These are phyloP conservation scores for Linurgus olivaceus DNA, from an alignment of 2,797 vertebrate genomes.

Conservation along the genomic window DNA sequence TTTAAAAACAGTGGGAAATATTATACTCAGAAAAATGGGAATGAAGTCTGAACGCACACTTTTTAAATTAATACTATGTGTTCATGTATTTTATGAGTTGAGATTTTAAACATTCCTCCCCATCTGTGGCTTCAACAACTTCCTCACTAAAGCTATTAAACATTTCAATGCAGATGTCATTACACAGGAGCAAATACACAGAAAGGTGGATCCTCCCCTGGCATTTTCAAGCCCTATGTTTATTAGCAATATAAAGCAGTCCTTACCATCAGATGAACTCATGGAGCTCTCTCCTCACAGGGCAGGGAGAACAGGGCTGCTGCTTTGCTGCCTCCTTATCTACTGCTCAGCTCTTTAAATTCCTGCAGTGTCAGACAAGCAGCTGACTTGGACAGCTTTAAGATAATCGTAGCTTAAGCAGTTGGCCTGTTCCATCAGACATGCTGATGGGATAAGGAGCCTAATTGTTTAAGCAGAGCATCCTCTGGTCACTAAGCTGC, in stretches of 20 bases:
- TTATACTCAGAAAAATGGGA: background rate
- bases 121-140: background rate
- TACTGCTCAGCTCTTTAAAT: background rate
- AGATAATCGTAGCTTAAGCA: conserved; percentile 24
- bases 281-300: background rate
- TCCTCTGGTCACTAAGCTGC: background rate
- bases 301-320: background rate
- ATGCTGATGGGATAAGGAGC: conserved; percentile 47
- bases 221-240: background rate
- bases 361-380: background rate
- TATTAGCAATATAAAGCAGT: background rate
- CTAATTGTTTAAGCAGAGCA: conserved; percentile 14
- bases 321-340: background rate
- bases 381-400: background rate
- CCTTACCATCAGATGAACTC: conserved; percentile 22
- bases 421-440: background rate
- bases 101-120: background rate
- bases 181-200: background rate
- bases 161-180: rapidly evolving
- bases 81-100: background rate
- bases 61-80: background rate
- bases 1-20: background rate
- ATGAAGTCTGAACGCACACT: background rate
- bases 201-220: rapidly evolving
- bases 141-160: background rate